Percentiles rank a stretch among this genome's conserved stretches.
These are phyloP conservation scores for Lepidochitona cinerea DNA, from an alignment of 2,888 invertebrate genomes.

Conservation along the genomic window DNA sequence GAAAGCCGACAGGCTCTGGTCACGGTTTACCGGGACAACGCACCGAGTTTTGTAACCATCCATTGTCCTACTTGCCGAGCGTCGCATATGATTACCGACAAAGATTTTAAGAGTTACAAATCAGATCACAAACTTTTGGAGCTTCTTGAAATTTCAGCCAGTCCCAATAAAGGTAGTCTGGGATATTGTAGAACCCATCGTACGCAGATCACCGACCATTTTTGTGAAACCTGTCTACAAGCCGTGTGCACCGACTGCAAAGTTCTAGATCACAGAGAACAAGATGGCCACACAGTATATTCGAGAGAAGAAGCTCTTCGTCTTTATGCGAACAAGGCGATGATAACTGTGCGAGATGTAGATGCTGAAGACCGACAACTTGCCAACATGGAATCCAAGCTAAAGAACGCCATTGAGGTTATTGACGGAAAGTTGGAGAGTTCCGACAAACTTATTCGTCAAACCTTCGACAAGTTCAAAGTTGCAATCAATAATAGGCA, in stretches of 20 bases:
- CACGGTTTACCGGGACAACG: conserved; percentile 55
- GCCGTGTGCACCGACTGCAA: conserved; percentile 65
- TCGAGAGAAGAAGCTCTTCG: conserved; percentile 58
- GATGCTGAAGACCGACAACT: conserved; percentile 39
- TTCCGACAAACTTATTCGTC: conserved; percentile 51
- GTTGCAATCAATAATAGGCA: conserved; percentile 57
- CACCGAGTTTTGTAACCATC: conserved; percentile 59
- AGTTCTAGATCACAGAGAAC: conserved; percentile 60
- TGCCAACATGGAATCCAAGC: conserved; percentile 47
- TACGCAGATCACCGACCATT: conserved; percentile 62
- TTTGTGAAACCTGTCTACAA: conserved; percentile 62
- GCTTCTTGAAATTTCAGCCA: conserved; percentile 53
- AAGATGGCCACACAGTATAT: conserved; percentile 54
- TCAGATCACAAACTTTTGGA: conserved; percentile 63
- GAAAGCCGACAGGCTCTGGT: conserved; percentile 59
- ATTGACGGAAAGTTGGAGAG: conserved; percentile 55
- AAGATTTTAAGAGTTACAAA: conserved; percentile 56
- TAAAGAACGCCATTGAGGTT: conserved; percentile 51
- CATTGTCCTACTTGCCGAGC: conserved; percentile 61
- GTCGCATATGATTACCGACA: conserved; percentile 54
- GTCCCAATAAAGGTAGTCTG: conserved; percentile 50
- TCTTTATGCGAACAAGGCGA: conserved; percentile 57
- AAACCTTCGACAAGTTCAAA: conserved; percentile 55
- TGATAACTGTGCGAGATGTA: conserved; percentile 51
- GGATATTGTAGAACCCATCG: conserved; percentile 60